A percentile compares a stretch with the other conserved stretches of the same genome.
phyloP scores from a whole-genome alignment of 2,888 invertebrate species.

The Chrysomela aeneicollis region DNA sequence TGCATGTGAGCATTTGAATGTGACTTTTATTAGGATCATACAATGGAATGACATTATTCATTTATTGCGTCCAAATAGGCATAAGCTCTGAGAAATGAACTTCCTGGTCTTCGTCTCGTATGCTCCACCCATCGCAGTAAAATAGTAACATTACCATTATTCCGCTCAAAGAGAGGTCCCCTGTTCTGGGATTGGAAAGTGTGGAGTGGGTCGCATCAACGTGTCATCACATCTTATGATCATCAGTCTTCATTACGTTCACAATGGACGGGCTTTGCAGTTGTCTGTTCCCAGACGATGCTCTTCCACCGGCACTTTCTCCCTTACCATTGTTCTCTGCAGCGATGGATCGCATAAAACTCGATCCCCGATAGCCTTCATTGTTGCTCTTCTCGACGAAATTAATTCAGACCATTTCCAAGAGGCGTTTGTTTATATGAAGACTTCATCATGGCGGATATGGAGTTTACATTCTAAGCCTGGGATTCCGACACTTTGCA shows the following conservation, averaged over 20 bases:
- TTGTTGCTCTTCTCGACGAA: constrained; percentile 53
- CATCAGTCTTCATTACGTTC: constrained; percentile 60
- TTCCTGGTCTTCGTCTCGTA: too few relatives aligned
- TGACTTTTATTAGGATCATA: too few relatives aligned
- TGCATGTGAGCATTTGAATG: too few relatives aligned
- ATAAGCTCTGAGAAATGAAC: too few relatives aligned
- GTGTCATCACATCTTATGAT: constrained; percentile 56
- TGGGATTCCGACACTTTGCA: too few relatives aligned
- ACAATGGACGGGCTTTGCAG: constrained; percentile 55
- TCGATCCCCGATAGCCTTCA: constrained; percentile 50
- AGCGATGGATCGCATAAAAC: constrained; percentile 51
- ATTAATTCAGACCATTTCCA: constrained; percentile 49
- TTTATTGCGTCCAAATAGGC: too few relatives aligned
- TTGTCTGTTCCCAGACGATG: constrained; percentile 55
- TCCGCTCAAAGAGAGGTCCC: constrained; percentile 14
- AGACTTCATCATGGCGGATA: constrained; percentile 40
- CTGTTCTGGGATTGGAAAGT: constrained; percentile 20
- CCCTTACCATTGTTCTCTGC: constrained; percentile 48
- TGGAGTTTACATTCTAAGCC: too few relatives aligned
- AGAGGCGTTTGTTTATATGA: constrained; percentile 24
- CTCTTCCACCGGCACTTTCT: constrained; percentile 49
- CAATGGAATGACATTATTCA: too few relatives aligned
- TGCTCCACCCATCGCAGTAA: not conserved
- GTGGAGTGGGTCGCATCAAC: constrained; percentile 30
- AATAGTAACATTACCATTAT: constrained; percentile 16